Percentiles rank a stretch among this genome's conserved stretches.
Evolutionary conservation across 2,888 invertebrate genomes (phyloP).

Genomic region (Hydriomena furcata): DNA sequence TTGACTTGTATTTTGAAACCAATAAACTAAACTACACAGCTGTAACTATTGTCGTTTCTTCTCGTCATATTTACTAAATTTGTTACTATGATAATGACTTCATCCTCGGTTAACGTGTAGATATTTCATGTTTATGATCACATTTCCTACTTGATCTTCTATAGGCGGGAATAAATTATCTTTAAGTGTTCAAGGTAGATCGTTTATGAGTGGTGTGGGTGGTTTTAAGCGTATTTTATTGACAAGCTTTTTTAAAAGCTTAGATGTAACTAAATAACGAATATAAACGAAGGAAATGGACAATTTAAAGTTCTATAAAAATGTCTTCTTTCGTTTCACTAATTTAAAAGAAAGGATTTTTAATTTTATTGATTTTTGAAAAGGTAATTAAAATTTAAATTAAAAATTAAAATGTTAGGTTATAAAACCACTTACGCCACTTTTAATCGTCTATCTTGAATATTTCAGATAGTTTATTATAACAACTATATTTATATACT

Average conservation of each 20-base stretch:
- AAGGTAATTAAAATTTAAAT: too few relatives aligned
- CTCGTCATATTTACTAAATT: slow-evolving; percentile 8
- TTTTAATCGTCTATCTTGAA: too few relatives aligned
- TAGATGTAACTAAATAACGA: too few relatives aligned
- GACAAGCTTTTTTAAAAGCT: not conserved
- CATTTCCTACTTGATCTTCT: slow-evolving; percentile 11
- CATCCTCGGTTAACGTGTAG: slow-evolving; percentile 12
- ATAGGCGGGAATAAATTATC: slow-evolving; percentile 11
- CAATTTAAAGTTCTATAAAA: too few relatives aligned
- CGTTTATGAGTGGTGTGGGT: slow-evolving; percentile 11
- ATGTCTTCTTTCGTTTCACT: too few relatives aligned
- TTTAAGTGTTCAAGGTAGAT: slow-evolving; percentile 6
- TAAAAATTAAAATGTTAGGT: too few relatives aligned
- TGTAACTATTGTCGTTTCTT: slow-evolving; percentile 4
- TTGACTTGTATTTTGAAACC: not conserved
- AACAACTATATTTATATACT: not conserved
- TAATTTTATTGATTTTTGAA: too few relatives aligned
- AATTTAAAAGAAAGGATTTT: too few relatives aligned
- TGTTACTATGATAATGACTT: slow-evolving; percentile 18
- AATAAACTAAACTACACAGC: slow-evolving; percentile 4
- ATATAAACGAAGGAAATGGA: too few relatives aligned
- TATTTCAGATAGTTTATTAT: too few relatives aligned
- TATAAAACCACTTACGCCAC: too few relatives aligned
- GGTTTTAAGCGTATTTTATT: slow-evolving; percentile 2
- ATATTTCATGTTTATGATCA: slow-evolving; percentile 18